Evolutionary conservation across 2,113 vertebrate species (phyloP).

Genomic region (Nicator chloris): DNA sequence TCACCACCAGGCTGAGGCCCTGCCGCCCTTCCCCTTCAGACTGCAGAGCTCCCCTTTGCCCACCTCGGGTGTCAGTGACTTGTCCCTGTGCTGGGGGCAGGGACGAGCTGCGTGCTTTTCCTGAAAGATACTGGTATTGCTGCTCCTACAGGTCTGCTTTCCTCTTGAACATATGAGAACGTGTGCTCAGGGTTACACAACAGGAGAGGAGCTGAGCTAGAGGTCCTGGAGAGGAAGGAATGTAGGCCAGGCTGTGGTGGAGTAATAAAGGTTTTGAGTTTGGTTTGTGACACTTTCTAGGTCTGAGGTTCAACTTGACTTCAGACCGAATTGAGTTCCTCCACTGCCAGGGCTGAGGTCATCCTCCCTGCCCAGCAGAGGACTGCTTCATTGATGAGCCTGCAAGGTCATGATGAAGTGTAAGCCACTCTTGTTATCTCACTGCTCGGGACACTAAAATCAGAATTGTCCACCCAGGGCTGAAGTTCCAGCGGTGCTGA

Average conservation of each 20-base stretch:
- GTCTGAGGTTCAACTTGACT: neutral
- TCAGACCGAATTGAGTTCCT: neutral
- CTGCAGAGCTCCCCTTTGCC: neutral
- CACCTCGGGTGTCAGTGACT: neutral
- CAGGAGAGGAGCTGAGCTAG: neutral
- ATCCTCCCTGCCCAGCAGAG: neutral
- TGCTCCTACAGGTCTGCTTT: neutral
- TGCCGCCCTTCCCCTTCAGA: neutral
- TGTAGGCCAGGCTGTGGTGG: neutral
- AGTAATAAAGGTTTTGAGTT: neutral
- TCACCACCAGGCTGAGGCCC: fast-evolving
- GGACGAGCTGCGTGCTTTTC: neutral
- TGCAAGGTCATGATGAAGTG: fast-evolving
- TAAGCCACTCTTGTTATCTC: fast-evolving
- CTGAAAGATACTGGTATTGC: fast-evolving
- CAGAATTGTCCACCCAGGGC: too few relatives aligned
- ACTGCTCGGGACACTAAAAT: neutral
- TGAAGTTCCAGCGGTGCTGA: neutral
- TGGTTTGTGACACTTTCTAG: neutral
- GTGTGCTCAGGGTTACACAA: fast-evolving
- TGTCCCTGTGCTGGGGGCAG: neutral
- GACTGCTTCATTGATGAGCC: neutral
- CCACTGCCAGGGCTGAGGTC: too few relatives aligned
- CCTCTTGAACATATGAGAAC: fast-evolving
- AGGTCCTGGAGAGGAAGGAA: too few relatives aligned